Evolutionary conservation across 2,797 vertebrate genomes (phyloP), one percentile per base, ranked within the genome.

Genomic region (Myripristis murdjan): DNA sequence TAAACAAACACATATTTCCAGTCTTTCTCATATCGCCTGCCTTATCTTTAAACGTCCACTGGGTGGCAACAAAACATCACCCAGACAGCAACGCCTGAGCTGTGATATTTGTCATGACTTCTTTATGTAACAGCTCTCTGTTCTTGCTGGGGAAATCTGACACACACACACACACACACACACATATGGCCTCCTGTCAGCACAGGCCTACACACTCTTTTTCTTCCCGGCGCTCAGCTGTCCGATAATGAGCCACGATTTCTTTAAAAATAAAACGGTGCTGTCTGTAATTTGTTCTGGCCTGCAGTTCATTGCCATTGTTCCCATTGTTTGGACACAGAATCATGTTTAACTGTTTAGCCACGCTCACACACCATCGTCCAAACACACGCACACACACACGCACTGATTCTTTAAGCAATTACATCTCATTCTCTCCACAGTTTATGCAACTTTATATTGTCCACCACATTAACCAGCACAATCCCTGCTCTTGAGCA

Each of bases 51-150:
- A 65, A 52, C 49, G 51, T 56, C 57, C 76, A 70, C 66, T 68
- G 46, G 78, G 54, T 77, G 75, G 67, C 16, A 68, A 67, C 49
- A 81, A 73, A 78, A 43, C 14, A 75, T 73, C 35, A 55, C 46
- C 54, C 26, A 18, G 44, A 43, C 5, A 4, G 15, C 2, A 6
- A n/a, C 60, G 70, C 3, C 9, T 51, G 39, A 20, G 14, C 43
- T 58, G 31, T 8, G 33, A 7, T 35, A 67, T 70, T 37, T 24
- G 73, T 60, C 44, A 52, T 6, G 26, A 9, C 10, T 56, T 70
- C 64, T 35, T 69, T 49, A 23, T 49, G 47, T 49, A 49, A 49
- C 47, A 23, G 18, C 47, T 49, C 47, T 23, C 47, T 35, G 33
- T 35, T 7, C 8, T 35, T 35, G 33, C 33, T 35, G 7, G 33